Evolutionary conservation across 2,888 invertebrate species (phyloP).

Genomic region (Calliopum simillimum): DNA sequence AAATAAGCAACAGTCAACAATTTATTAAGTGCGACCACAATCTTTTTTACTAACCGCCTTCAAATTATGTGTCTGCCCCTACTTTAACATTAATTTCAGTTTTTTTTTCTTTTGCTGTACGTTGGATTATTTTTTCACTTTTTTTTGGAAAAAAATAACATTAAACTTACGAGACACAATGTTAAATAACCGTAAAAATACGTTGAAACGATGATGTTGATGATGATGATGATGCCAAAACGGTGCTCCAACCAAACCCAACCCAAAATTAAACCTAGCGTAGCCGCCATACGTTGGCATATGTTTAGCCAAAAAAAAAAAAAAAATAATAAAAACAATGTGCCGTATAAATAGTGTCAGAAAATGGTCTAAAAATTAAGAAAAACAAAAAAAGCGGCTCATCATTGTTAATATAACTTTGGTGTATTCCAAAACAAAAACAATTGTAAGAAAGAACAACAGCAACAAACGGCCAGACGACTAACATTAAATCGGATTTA

Average conservation of each 20-base stretch:
- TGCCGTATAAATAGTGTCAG: no score
- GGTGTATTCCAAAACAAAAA: background rate
- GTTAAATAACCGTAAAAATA: slow-evolving; percentile 31
- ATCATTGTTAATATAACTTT: no score
- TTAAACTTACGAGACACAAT: slow-evolving; percentile 5
- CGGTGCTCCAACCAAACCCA: background rate
- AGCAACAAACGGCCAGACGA: background rate
- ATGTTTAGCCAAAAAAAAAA: background rate
- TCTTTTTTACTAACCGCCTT: no score
- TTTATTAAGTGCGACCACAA: no score
- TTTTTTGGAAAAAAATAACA: no score
- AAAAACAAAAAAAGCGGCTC: no score
- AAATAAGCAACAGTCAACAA: no score
- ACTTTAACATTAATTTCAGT: no score
- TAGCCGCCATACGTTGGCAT: background rate
- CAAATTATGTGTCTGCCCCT: no score
- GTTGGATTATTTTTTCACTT: no score
- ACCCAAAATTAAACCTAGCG: background rate
- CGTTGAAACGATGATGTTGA: background rate
- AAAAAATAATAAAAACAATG: background rate
- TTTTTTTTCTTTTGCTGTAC: no score
- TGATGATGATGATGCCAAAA: background rate
- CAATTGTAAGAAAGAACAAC: background rate
- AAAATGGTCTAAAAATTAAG: background rate
- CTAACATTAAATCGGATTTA: slow-evolving; percentile 12